These are phyloP conservation scores for Argya squamiceps DNA, from an alignment of 2,797 vertebrate genomes.

Conservation along the genomic window DNA sequence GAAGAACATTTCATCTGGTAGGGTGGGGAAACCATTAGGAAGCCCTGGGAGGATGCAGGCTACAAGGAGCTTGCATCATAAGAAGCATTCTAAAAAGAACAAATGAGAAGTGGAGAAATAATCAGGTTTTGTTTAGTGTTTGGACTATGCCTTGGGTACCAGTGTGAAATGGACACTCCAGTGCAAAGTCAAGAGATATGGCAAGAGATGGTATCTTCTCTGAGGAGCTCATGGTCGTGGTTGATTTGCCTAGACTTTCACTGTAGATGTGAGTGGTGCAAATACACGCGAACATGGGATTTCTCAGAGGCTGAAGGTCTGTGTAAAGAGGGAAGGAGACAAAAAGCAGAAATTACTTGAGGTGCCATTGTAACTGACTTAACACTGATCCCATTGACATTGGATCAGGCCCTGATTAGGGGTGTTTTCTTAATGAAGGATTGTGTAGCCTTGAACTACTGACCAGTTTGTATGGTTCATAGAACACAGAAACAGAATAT, in stretches of 20 bases:
- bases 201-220: background rate
- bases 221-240: background rate
- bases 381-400: background rate
- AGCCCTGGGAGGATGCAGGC: background rate
- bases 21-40: background rate
- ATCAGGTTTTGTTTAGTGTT: background rate
- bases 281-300: background rate
- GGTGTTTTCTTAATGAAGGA: background rate
- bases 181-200: background rate
- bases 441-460: background rate
- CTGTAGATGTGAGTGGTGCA: background rate
- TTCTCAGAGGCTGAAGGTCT: background rate
- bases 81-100: background rate
- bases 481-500: background rate
- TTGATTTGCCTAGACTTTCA: background rate
- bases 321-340: background rate
- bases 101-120: background rate
- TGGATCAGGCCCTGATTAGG: background rate
- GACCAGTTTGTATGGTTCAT: background rate
- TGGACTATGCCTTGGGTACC: background rate
- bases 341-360: background rate
- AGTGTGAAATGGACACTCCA: background rate
- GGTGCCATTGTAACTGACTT: background rate
- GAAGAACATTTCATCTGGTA: background rate
- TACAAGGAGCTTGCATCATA: background rate